Base-by-base conservation (phyloP, 1,140 invertebrate genomes). In the Penaeus japonicus region DNA sequence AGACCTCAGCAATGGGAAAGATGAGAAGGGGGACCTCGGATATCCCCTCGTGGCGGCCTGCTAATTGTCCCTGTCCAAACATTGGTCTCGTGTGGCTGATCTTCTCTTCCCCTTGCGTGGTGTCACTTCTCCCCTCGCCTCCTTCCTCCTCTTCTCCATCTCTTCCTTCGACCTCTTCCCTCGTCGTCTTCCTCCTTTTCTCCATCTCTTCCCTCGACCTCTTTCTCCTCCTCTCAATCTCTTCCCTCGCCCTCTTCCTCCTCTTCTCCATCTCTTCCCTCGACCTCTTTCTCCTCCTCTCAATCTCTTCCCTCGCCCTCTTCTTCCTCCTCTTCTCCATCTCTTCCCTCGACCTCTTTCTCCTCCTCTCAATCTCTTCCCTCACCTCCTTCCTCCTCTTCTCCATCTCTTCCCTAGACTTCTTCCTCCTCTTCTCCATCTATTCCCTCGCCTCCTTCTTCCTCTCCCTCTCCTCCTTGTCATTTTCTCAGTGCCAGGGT, bases 11-110 rank as follows among this genome's bases (percentile, higher is more conserved):
- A 1, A 32, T 39, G 32, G 70, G 82, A 84, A 84, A 84, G 59
- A 84, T 84, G 82, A 84, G 65, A 59, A 35, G 10, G 20, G 10
- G 3, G 17, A 35, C 82, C 82, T 84, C 82, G 53, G 35, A 73
- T 84, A 70, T 84, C 82, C 82, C 82, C 59, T 70, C 82, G 39
- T 24, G 15, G 30, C 55, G 65, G 22, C 82, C 59, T 39, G 59
- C 82, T 84, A 84, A 84, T 84, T 84, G 82, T 62, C 82, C 32
- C 57, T 84, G 82, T 84, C 82, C 82, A 84, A 84, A 84, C 82
- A 84, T 39, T 70, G 35, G 39, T 47, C 39, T 47, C 39, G 39
- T 47, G 7, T 47, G 39, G 39, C 39, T 47, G 39, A 47, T 47
- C 47, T 62, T 57, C 32, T n/a, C 82, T 18, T 22, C 82, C 47